Percentiles rank a stretch among this genome's conserved stretches.
These are phyloP conservation scores for Clivina fossor DNA, from an alignment of 2,888 invertebrate genomes.

Conservation along the genomic window DNA sequence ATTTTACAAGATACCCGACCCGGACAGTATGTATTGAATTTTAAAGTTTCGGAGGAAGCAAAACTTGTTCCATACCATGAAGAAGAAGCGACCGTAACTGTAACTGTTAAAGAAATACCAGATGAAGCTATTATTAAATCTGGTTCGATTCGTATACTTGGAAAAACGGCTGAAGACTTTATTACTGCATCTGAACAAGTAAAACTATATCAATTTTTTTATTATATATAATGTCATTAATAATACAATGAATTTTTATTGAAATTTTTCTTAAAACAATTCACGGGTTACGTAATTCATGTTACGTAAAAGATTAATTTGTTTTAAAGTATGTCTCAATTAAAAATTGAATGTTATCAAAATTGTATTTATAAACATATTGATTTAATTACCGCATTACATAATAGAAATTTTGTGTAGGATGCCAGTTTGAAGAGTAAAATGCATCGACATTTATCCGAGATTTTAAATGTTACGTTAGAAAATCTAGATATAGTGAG, in stretches of 20 bases:
- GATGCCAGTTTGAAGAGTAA: slow-evolving; percentile 71
- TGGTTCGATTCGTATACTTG: slow-evolving; percentile 84
- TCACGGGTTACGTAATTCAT: no score
- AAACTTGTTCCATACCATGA: slow-evolving; percentile 63
- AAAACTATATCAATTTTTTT: no score
- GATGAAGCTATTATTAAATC: slow-evolving; percentile 91
- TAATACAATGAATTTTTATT: no score
- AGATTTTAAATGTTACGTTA: slow-evolving; percentile 73
- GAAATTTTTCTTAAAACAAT: no score
- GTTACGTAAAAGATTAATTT: no score
- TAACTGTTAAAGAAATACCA: slow-evolving; percentile 83
- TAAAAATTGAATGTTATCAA: no score
- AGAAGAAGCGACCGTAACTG: slow-evolving; percentile 82
- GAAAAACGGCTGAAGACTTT: slow-evolving; percentile 84
- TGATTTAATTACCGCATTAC: no score
- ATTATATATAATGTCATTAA: no score
- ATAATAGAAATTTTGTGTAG: no score
- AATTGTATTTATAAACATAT: no score
- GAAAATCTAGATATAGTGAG: slow-evolving; percentile 94
- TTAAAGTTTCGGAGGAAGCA: slow-evolving; percentile 72
- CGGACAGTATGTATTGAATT: slow-evolving; percentile 74
- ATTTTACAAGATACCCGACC: slow-evolving; percentile 76
- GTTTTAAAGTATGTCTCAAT: no score
- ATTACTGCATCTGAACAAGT: slow-evolving; percentile 62
- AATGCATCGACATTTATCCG: slow-evolving; percentile 61